Evolutionary conservation across 1,140 invertebrate species (phyloP), one percentile per base, ranked within the genome.

Genomic region (Lasioglossum albipes): DNA sequence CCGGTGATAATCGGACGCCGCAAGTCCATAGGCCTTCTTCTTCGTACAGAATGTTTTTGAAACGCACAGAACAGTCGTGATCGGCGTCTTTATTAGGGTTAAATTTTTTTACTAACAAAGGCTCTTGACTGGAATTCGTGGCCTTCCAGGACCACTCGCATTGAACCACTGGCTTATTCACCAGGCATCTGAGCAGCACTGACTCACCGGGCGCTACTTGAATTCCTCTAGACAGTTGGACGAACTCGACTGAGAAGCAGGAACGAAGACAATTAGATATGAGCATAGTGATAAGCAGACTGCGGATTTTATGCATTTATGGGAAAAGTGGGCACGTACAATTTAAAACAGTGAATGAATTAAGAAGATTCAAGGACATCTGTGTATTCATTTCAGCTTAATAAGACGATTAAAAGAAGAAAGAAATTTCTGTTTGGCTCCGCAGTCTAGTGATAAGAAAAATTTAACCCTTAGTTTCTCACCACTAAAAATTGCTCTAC

Each of bases 21-120:
- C 93, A 94, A 20, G 91, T 93, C 93, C 93, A 94, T 6, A 93
- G 78, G 3, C 93, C 93, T 79, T 93, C 92, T 78, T 93, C 91
- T 70, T 93, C 92, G 84, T 93, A 90, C 61, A 93, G 71, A 31
- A 93, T 90, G 73, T 91, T 93, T 71, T 92, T 91, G 79, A 94
- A 93, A 62, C 92, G 86, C 31, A 93, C 89, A 22, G 92, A 93
- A 86, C 93, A 94, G 75, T 94, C 93, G 75, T 93, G 90, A 68
- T 93, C 90, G 27, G 83, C 80, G 67, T 93, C 92, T 68, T 90
- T 89, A 82, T 89, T 91, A 59, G 93, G 91, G 7, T 74, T 68
- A 81, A 94, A 93, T 64, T 91, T 90, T 75, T 91, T 93, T 10
- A 91, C 81, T 36, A 93, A 57, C 62, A 88, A 88, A 42, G 91